phyloP scores from a whole-genome alignment of 2,113 vertebrate genomes.

The Nothocercus julius region DNA sequence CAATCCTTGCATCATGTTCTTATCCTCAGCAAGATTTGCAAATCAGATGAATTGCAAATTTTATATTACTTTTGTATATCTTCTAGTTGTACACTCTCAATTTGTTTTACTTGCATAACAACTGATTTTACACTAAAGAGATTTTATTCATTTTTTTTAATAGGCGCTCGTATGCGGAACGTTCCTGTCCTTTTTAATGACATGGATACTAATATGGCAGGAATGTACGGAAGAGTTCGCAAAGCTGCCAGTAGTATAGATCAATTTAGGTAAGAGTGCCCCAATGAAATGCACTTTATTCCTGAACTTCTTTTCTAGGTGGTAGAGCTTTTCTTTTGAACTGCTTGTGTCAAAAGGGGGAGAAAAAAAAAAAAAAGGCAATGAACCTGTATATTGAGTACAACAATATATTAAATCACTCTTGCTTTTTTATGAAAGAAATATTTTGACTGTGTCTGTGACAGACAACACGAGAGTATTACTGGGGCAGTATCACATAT shows the following conservation, averaged over 20 bases:
- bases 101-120: neutral
- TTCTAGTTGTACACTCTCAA: fast-evolving
- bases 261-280: constrained; percentile 87
- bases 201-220: constrained; percentile 76
- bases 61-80: neutral
- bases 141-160: neutral
- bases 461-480: neutral
- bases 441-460: neutral
- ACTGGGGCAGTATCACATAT: neutral
- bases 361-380: neutral
- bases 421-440: neutral
- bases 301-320: neutral
- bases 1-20: neutral
- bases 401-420: neutral
- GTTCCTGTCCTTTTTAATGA: constrained; percentile 94
- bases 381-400: neutral
- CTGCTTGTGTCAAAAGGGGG: neutral
- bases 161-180: constrained; percentile 89
- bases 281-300: fast-evolving
- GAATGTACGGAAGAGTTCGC: constrained; percentile 92
- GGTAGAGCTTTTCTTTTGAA: neutral
- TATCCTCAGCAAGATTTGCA: neutral
- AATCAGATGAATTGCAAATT: neutral
- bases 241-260: constrained; percentile 95
- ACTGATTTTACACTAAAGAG: neutral